Evolutionary conservation across 1,140 invertebrate species (phyloP).

Genomic region (Drosophila micromelanica): DNA sequence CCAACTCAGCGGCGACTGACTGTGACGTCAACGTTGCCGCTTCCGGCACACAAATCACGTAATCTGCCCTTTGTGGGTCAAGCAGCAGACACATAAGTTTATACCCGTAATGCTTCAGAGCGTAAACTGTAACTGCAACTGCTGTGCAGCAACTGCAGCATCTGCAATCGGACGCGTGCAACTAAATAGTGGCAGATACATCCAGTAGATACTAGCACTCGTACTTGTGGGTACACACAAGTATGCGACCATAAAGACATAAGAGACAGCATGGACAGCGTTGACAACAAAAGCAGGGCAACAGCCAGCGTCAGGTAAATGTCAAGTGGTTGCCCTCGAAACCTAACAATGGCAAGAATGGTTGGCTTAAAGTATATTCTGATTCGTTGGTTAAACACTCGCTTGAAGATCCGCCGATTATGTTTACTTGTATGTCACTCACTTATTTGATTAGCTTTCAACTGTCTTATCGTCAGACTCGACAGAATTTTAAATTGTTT

Average conservation of each 20-base stretch:
- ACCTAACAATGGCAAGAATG: not conserved
- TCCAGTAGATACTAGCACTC: not conserved
- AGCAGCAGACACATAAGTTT: conserved; percentile 31
- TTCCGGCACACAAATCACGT: conserved; percentile 69
- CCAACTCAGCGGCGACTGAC: conserved; percentile 9
- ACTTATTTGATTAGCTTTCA: conserved; percentile 23
- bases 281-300: not conserved
- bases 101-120: conserved; percentile 17
- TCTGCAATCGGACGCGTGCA: conserved; percentile 17
- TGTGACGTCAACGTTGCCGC: conserved; percentile 32
- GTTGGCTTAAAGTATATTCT: not conserved
- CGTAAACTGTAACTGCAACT: conserved; percentile 48
- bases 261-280: not conserved
- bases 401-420: too few relatives aligned
- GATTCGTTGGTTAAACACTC: too few relatives aligned
- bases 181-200: conserved; percentile 53
- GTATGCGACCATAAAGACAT: not conserved
- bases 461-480: conserved; percentile 7
- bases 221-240: not conserved
- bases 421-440: not conserved
- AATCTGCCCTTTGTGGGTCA: conserved; percentile 68
- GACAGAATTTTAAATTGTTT: conserved; percentile 66
- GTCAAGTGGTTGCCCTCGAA: conserved; percentile 6
- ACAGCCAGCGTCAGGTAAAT: conserved; percentile 16
- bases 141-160: not conserved